These are phyloP conservation scores for Pseudorectes ferrugineus DNA, from an alignment of 2,113 vertebrate species.

Conservation along the genomic window DNA sequence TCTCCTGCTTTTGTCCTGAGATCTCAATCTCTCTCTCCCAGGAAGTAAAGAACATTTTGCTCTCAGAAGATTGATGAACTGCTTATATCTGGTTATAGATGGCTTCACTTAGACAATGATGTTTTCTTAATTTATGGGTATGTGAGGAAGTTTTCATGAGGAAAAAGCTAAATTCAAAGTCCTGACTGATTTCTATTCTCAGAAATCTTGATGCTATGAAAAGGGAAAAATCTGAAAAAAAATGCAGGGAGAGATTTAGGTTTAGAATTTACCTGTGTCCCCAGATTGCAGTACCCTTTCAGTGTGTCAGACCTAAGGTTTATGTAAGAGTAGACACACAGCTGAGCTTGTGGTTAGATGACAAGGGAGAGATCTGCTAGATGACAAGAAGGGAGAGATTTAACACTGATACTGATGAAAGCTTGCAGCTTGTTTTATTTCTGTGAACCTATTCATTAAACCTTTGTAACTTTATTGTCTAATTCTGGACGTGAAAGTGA, in stretches of 20 bases:
- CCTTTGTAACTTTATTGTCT: background rate
- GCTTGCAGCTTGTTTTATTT: background rate
- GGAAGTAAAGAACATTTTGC: background rate
- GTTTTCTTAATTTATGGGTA: background rate
- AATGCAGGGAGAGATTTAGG: background rate
- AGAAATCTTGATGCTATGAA: background rate
- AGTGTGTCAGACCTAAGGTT: background rate
- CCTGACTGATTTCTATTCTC: background rate
- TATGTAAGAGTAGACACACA: background rate
- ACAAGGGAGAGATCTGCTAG: background rate
- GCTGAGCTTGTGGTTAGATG: background rate
- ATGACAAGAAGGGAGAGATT: background rate
- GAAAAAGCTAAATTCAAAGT: background rate
- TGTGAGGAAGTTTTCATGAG: background rate
- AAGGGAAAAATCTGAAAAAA: background rate
- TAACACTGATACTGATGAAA: background rate
- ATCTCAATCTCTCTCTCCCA: background rate
- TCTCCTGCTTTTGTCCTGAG: background rate
- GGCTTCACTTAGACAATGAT: background rate
- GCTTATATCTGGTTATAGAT: background rate
- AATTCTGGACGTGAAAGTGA: background rate
- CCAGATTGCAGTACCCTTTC: rapidly evolving
- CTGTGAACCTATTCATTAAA: background rate
- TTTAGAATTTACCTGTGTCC: background rate
- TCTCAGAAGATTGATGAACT: background rate